phyloP scores from a whole-genome alignment of 2,113 vertebrate genomes.

The Bettongia penicillata region DNA sequence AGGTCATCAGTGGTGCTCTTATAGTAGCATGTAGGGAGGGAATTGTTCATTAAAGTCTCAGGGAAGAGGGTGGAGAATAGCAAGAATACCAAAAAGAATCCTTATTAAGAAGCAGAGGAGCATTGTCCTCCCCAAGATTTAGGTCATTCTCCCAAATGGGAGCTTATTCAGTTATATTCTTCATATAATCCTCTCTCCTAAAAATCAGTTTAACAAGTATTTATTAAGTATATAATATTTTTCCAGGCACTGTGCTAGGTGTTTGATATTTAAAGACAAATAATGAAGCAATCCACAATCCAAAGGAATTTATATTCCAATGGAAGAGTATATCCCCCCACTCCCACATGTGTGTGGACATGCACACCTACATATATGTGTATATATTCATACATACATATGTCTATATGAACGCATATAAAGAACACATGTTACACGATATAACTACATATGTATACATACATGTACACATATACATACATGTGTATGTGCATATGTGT shows the following conservation, averaged over 20 bases:
- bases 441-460: too few species aligned
- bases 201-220: background rate
- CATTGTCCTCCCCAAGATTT: background rate
- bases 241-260: background rate
- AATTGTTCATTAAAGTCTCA: background rate
- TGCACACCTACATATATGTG: too few species aligned
- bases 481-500: too few species aligned
- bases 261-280: background rate
- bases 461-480: too few species aligned
- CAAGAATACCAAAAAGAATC: background rate
- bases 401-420: background rate
- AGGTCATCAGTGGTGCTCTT: background rate
- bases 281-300: background rate
- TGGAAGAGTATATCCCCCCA: background rate
- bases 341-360: too few species aligned
- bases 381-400: too few species aligned
- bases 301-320: background rate
- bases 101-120: too few species aligned
- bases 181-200: background rate
- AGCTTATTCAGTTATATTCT: background rate
- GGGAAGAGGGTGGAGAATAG: background rate
- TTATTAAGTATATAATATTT: background rate
- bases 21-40: background rate
- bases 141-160: background rate
- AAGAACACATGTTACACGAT: too few species aligned